Percentiles rank a stretch among this genome's conserved stretches.
These are phyloP conservation scores for Poecilobothrus nobilitatus DNA, from an alignment of 2,888 invertebrate species.

Conservation along the genomic window DNA sequence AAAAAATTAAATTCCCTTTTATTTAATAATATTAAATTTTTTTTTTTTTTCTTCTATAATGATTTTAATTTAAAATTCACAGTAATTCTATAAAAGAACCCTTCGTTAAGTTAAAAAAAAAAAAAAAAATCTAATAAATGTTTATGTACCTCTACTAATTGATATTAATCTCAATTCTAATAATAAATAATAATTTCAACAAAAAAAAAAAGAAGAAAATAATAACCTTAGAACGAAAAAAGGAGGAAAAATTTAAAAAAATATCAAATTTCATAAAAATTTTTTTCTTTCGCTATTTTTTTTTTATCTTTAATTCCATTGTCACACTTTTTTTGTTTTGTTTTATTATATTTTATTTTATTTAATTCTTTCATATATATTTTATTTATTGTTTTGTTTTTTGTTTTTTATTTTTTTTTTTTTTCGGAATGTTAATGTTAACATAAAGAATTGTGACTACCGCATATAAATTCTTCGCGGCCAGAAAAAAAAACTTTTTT, in stretches of 20 bases:
- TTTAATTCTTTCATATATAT: background rate
- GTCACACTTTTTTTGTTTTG: background rate
- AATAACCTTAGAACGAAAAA: background rate
- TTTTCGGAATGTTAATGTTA: background rate
- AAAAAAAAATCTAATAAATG: background rate
- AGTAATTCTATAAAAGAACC: background rate
- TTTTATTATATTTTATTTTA: background rate
- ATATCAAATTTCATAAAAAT: background rate
- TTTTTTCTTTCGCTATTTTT: background rate
- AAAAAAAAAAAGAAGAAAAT: background rate
- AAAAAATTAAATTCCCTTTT: background rate
- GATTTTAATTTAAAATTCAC: background rate
- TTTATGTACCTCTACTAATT: background rate
- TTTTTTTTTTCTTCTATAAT: too few species aligned
- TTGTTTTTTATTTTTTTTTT: background rate
- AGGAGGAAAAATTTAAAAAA: background rate
- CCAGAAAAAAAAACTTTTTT: background rate
- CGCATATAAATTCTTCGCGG: slow-evolving; percentile 3
- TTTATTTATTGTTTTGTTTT: too few species aligned
- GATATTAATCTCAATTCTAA: slow-evolving; percentile 3
- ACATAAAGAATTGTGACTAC: background rate
- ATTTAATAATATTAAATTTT: background rate
- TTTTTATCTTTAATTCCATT: slow-evolving; percentile 4
- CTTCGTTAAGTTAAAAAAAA: background rate
- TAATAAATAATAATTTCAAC: background rate